Conservation (phyloP, 2,888 invertebrate species). For the Plutella xylostella region DNA sequence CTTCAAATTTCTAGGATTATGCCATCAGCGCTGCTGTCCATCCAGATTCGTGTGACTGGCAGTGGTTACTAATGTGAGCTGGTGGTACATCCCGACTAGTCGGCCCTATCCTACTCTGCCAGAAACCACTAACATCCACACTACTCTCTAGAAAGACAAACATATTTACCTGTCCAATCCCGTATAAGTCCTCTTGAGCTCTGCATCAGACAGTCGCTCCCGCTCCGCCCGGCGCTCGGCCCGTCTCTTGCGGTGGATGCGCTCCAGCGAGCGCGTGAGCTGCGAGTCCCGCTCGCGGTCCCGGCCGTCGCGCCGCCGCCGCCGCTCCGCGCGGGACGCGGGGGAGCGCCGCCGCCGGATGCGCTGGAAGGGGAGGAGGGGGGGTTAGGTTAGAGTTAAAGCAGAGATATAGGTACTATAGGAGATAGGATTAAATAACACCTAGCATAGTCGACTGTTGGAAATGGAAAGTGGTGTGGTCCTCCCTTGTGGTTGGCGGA, state of each 20-base stretch:
- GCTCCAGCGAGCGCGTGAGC: slow-evolving; percentile 61
- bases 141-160: no score
- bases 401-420: neutral
- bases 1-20: no score
- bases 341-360: slow-evolving; percentile 39
- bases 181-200: slow-evolving; percentile 71
- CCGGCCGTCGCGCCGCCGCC: slow-evolving; percentile 37
- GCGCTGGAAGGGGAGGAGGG: slow-evolving; percentile 27
- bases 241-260: slow-evolving; percentile 60
- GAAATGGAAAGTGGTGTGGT: no score
- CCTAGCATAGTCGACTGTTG: no score
- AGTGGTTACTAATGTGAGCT: no score
- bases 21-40: no score
- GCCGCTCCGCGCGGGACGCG: slow-evolving; percentile 32
- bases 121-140: no score
- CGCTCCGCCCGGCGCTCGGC: slow-evolving; percentile 42
- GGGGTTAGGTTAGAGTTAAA: neutral
- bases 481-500: no score
- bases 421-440: neutral
- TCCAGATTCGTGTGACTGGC: no score
- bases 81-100: no score
- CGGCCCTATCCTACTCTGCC: no score
- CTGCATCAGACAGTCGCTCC: slow-evolving; percentile 56
- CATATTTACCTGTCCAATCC: slow-evolving; percentile 71
- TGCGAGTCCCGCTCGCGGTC: slow-evolving; percentile 45